Evolutionary conservation across 2,888 invertebrate species (phyloP).

Genomic region (Melinaea marsaeus): DNA sequence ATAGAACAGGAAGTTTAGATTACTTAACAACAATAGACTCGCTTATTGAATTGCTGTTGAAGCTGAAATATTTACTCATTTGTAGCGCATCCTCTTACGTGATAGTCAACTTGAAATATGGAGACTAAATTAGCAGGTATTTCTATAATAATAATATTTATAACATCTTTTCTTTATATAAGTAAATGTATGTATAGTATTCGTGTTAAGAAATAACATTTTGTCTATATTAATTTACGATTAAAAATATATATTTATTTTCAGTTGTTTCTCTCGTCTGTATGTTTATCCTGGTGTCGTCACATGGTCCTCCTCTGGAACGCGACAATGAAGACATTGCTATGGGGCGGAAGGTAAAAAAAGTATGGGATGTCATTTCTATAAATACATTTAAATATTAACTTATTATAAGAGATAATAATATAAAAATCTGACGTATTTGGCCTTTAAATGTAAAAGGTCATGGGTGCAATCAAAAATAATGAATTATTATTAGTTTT

Average conservation of each 20-base stretch:
- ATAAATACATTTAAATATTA: no score
- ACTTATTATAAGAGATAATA: no score
- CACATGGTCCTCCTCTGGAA: slow-evolving; percentile 65
- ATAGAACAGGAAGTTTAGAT: slow-evolving; percentile 28
- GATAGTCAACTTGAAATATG: slow-evolving; percentile 29
- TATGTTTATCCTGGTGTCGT: slow-evolving; percentile 35
- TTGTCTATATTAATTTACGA: no score
- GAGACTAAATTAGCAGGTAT: slow-evolving; percentile 33
- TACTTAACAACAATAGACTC: slow-evolving; percentile 39
- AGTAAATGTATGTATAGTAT: no score
- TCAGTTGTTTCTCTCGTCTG: slow-evolving; percentile 45
- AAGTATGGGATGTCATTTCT: slow-evolving; percentile 33
- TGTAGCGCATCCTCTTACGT: slow-evolving; percentile 25
- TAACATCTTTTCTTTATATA: background rate
- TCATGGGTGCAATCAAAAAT: no score
- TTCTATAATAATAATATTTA: slow-evolving; percentile 17
- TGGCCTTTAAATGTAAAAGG: no score
- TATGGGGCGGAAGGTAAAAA: slow-evolving; percentile 72
- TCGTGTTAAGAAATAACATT: no score
- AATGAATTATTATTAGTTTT: no score
- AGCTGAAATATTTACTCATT: slow-evolving; percentile 25
- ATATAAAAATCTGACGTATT: no score
- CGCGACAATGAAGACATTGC: slow-evolving; percentile 67
- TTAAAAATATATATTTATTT: slow-evolving; percentile 26
- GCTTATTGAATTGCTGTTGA: slow-evolving; percentile 34